Conservation (phyloP, 2,113 vertebrate species). For the Agelaius phoeniceus region DNA sequence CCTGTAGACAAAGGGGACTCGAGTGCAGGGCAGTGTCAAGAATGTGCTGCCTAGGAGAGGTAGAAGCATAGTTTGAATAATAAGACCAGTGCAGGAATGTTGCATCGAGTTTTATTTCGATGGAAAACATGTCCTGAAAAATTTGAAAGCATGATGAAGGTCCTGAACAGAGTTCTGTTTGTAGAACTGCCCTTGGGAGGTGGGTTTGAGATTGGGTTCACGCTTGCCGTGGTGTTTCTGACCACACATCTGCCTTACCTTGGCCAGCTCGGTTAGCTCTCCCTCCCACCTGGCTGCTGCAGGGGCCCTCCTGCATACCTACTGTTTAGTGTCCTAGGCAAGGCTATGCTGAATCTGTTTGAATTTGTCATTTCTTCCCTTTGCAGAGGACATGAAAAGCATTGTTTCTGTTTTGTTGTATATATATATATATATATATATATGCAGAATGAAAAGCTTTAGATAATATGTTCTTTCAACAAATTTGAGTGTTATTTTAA, state of each 20-base stretch:
- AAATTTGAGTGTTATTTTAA: background rate
- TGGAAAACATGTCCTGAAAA: background rate
- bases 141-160: background rate
- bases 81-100: background rate
- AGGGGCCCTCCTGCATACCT: fast-evolving
- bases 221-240: background rate
- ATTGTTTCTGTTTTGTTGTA: background rate
- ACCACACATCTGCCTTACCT: background rate
- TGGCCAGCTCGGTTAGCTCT: background rate
- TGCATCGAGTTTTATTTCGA: background rate
- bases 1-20: background rate
- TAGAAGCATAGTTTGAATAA: background rate
- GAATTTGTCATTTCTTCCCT: background rate
- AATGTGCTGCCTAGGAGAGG: background rate
- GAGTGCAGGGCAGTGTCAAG: background rate
- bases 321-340: background rate
- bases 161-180: background rate
- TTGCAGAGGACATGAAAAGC: background rate
- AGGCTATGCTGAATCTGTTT: background rate
- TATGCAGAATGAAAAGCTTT: background rate
- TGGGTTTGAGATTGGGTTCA: background rate
- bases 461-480: background rate
- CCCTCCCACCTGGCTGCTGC: background rate
- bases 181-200: background rate
- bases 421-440: background rate